phyloP scores from a whole-genome alignment of 2,113 vertebrate genomes.

The Rana temporaria region DNA sequence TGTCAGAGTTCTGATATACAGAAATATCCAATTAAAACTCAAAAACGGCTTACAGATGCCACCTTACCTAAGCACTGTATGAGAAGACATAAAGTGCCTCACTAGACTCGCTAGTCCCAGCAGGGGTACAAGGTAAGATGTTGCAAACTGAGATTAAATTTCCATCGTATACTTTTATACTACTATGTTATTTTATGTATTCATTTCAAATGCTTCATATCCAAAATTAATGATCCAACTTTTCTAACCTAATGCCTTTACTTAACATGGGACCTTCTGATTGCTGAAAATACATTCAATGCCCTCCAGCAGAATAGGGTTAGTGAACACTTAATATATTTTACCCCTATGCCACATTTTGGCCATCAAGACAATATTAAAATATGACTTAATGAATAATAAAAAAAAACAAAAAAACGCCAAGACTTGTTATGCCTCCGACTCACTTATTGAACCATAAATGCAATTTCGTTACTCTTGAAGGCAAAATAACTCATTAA shows the following conservation, averaged over 20 bases:
- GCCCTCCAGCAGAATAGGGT: constrained; percentile 36
- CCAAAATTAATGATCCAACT: neutral
- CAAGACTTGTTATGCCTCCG: constrained; percentile 55
- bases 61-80: too few species aligned
- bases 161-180: too few species aligned
- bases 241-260: neutral
- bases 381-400: constrained; percentile 44
- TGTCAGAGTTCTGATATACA: too few species aligned
- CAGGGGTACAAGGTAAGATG: too few species aligned
- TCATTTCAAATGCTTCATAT: neutral
- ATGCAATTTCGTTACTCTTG: constrained; percentile 56
- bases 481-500: constrained; percentile 57
- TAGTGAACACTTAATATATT: constrained; percentile 26
- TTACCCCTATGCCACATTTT: constrained; percentile 46
- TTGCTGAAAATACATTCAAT: constrained; percentile 18
- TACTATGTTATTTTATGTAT: too few species aligned
- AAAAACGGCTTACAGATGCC: too few species aligned
- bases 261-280: neutral
- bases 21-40: too few species aligned
- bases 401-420: constrained; percentile 39
- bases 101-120: too few species aligned
- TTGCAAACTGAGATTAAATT: too few species aligned
- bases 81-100: too few species aligned
- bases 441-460: constrained; percentile 58
- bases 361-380: constrained; percentile 50